Evolutionary conservation across 2,113 vertebrate genomes (phyloP).

Genomic region (Pseudopodoces humilis): DNA sequence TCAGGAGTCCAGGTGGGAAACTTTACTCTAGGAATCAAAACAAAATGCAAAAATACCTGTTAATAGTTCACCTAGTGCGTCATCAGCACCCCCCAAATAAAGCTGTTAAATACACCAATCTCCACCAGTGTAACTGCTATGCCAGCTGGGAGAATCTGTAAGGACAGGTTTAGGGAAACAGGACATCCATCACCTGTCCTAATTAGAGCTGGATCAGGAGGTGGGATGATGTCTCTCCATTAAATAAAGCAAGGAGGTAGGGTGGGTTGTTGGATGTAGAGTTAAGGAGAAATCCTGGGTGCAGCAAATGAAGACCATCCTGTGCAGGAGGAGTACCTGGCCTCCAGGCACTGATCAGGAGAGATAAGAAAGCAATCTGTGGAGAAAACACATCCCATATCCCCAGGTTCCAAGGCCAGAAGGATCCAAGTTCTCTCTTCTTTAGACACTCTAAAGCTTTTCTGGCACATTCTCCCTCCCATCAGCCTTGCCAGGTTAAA

Average conservation of each 20-base stretch:
- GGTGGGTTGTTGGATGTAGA: neutral
- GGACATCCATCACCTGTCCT: neutral
- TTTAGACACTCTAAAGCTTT: slow-evolving; percentile 23
- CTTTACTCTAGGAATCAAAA: slow-evolving; percentile 38
- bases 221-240: neutral
- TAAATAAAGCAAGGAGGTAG: neutral
- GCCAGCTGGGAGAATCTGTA: neutral
- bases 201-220: neutral
- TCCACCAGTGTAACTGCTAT: neutral
- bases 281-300: neutral
- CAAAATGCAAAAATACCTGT: slow-evolving; percentile 42
- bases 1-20: slow-evolving; percentile 64
- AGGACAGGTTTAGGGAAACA: neutral
- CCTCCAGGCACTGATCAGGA: neutral
- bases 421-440: slow-evolving; percentile 28
- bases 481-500: slow-evolving; percentile 21
- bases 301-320: neutral
- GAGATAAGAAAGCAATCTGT: neutral
- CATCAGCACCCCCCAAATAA: slow-evolving; percentile 29
- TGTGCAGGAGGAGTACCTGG: neutral
- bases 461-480: slow-evolving; percentile 17
- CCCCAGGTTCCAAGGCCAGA: neutral
- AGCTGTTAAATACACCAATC: neutral
- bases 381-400: neutral
- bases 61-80: slow-evolving; percentile 2